Evolutionary conservation across 2,888 invertebrate genomes (phyloP).

Genomic region (Salpingus planirostris): DNA sequence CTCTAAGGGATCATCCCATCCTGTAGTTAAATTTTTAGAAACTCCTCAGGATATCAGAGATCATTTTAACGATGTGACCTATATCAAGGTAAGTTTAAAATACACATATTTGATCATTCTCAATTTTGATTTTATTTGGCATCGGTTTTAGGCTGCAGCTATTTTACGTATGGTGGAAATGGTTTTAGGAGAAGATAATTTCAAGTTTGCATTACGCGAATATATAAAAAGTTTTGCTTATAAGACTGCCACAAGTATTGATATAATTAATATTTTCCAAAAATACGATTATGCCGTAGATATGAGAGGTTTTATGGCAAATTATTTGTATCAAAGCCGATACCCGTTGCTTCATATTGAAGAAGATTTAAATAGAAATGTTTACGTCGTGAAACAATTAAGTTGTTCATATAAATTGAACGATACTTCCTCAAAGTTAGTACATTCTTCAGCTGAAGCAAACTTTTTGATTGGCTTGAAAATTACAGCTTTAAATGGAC

Average conservation of each 20-base stretch:
- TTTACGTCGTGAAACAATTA: conserved; percentile 55
- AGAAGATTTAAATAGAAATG: conserved; percentile 27
- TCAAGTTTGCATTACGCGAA: conserved; percentile 41
- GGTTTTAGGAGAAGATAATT: conserved; percentile 49
- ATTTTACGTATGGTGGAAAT: conserved; percentile 77
- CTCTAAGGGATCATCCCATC: not conserved
- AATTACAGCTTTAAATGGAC: conserved; percentile 66
- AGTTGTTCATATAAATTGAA: conserved; percentile 59
- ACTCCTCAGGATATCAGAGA: not conserved
- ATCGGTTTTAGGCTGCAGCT: conserved; percentile 50
- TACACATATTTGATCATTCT: too few species aligned
- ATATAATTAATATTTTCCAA: conserved; percentile 52
- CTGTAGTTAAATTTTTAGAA: not conserved
- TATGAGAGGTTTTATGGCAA: conserved; percentile 58
- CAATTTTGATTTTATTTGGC: not conserved
- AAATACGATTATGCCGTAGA: conserved; percentile 39
- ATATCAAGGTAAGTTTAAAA: not conserved
- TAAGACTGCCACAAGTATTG: conserved; percentile 65
- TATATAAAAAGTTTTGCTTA: conserved; percentile 62
- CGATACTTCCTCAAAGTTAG: conserved; percentile 35
- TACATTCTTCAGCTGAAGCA: not conserved
- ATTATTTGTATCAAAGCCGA: conserved; percentile 81
- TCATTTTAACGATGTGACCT: not conserved
- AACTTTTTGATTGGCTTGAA: too few species aligned
- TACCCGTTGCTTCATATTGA: conserved; percentile 62